Evolutionary conservation across 2,888 invertebrate genomes (phyloP).

Genomic region (Octodonta nipae): DNA sequence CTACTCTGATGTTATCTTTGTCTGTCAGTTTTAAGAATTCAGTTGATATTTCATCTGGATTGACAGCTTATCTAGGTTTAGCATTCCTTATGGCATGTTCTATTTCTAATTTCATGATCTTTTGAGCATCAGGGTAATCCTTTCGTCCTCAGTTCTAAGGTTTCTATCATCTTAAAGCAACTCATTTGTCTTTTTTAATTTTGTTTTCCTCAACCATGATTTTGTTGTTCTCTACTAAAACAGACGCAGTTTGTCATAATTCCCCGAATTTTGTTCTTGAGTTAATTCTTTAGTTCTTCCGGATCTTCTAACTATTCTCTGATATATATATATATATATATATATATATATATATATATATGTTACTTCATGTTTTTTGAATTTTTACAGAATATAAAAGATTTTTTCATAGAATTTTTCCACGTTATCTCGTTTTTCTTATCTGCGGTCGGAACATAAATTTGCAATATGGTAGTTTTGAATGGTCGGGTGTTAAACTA

Average conservation of each 20-base stretch:
- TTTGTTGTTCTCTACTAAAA: constrained; percentile 4
- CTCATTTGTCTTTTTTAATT: constrained; percentile 1
- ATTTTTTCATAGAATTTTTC: constrained; percentile 1
- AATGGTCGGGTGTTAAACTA: constrained; percentile 2
- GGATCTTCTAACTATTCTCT: background rate
- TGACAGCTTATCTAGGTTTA: constrained; percentile 1
- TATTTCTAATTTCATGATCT: constrained; percentile 2
- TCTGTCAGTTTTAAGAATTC: background rate
- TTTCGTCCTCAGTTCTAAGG: background rate
- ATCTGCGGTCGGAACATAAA: constrained; percentile 4
- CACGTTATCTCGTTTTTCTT: constrained; percentile 3
- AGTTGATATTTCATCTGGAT: too few species aligned
- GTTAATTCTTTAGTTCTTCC: background rate
- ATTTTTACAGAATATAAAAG: background rate
- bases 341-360: constrained; percentile 1
- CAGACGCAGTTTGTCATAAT: constrained; percentile 1
- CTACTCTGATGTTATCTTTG: background rate
- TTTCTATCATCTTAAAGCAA: background rate
- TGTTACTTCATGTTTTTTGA: constrained; percentile 1
- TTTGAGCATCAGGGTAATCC: background rate
- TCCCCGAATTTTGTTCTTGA: background rate
- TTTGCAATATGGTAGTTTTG: constrained; percentile 3
- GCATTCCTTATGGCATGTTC: constrained; percentile 3
- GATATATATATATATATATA: background rate
- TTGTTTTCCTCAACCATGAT: constrained; percentile 3